Evolutionary conservation across 1,140 invertebrate species (phyloP), one percentile per base, ranked within the genome.

Genomic region (Achroia grisella): DNA sequence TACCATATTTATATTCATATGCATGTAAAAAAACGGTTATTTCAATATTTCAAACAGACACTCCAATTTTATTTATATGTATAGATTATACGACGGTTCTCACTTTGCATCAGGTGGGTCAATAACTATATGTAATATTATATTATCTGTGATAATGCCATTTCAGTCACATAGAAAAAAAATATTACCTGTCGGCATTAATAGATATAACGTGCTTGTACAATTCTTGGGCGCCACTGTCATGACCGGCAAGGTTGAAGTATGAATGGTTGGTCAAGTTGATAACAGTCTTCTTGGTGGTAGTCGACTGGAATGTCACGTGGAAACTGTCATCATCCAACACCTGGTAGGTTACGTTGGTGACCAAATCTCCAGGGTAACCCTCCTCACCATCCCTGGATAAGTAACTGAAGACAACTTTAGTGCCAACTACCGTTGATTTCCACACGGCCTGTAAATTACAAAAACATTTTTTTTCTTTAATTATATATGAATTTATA

Each of bases 261-360:
- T 98, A 98, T 4, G 93, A 89, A 74, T 99, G 97, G 79, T 97
- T 98, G 0, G 96, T 95, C 31, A 98, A 80, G 79, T 97, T 98
- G 0, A 99, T 89, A 1, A 94, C 91, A 0, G 96, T 97, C 5
- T 92, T 87, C 70, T 93, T 93, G 0, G 90, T 92, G 0, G 92
- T 90, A 4, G 87, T 90, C 0, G 95, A 93, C 45, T 88, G 87
- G 78, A 94, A 95, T 11, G 90, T 79, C 3, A 98, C 88, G 8
- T 87, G 71, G 1, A 98, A 82, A 47, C 89, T 88, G 56, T 95
- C 93, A 34, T 94, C 89, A 10, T 90, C 85, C 17, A 6, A 23
- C 17, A 98, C 77, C 48, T 90, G 87, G 64, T 95, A 98, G 0
- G 79, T 90, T 0, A 93, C 90, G 4, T 88, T 90, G 3, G 90